Percentiles rank a stretch among this genome's conserved stretches.
Evolutionary conservation across 2,113 vertebrate species (phyloP).

Genomic region (Lota lota): DNA sequence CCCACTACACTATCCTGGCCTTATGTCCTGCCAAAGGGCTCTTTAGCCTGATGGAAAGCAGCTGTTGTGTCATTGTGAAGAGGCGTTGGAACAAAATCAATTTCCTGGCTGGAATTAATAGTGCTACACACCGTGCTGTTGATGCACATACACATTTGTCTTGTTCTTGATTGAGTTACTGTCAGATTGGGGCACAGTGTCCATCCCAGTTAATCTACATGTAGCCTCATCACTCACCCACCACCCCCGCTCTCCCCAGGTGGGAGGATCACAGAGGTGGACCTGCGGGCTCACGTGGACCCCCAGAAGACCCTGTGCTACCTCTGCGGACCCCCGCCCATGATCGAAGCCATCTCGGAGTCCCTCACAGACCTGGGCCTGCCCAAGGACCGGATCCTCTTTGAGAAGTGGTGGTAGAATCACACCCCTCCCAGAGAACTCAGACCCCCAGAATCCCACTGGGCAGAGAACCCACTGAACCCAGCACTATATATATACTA

Average conservation of each 20-base stretch:
- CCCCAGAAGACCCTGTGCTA: slow-evolving; percentile 85
- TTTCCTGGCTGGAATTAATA: too few species aligned
- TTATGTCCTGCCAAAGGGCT: too few species aligned
- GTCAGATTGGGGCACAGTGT: slow-evolving; percentile 21
- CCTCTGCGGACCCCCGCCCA: slow-evolving; percentile 93
- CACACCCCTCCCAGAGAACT: neutral
- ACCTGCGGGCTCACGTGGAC: slow-evolving; percentile 72
- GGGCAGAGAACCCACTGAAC: too few species aligned
- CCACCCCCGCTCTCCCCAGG: slow-evolving; percentile 64
- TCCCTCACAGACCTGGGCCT: slow-evolving; percentile 76
- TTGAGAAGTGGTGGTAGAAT: slow-evolving; percentile 96
- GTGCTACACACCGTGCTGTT: too few species aligned
- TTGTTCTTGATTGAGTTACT: slow-evolving; percentile 14
- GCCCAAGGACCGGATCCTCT: slow-evolving; percentile 79
- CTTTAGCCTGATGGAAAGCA: too few species aligned
- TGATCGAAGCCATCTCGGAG: slow-evolving; percentile 86
- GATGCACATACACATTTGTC: too few species aligned
- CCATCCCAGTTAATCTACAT: slow-evolving; percentile 3
- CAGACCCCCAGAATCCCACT: neutral
- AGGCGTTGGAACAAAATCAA: too few species aligned
- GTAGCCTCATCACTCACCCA: neutral
- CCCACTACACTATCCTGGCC: neutral
- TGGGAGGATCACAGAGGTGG: slow-evolving; percentile 81
- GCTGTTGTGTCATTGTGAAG: too few species aligned
- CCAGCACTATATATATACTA: too few species aligned